Evolutionary conservation across 1,140 invertebrate species (phyloP).

Genomic region (Nebria ingens): DNA sequence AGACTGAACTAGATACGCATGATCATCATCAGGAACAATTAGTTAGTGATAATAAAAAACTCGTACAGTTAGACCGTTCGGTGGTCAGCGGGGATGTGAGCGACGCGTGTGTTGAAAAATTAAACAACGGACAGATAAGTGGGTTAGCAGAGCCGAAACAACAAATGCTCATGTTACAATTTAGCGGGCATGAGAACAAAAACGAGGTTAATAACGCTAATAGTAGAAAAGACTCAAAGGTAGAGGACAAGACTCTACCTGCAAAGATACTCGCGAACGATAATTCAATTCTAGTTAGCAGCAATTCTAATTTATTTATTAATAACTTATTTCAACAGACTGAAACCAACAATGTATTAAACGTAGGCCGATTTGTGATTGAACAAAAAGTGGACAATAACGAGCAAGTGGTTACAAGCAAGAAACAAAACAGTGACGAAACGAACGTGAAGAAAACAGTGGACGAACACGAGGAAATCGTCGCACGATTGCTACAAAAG

Average conservation of each 20-base stretch:
- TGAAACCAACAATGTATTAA: neutral
- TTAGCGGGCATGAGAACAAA: constrained; percentile 41
- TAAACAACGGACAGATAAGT: constrained; percentile 13
- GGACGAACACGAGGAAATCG: constrained; percentile 29
- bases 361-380: neutral
- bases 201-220: constrained; percentile 37
- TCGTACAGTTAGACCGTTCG: no score
- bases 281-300: constrained; percentile 2
- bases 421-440: neutral
- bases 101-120: constrained; percentile 39
- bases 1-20: constrained; percentile 5
- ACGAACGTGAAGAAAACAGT: neutral
- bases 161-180: constrained; percentile 21
- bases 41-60: constrained; percentile 27
- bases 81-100: constrained; percentile 40
- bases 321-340: constrained; percentile 9
- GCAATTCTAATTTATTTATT: constrained; percentile 8
- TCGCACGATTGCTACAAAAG: constrained; percentile 29
- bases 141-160: neutral
- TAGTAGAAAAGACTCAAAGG: constrained; percentile 34
- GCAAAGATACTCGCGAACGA: constrained; percentile 27
- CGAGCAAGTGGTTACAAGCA: neutral
- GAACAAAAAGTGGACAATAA: constrained; percentile 4
- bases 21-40: neutral
- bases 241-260: constrained; percentile 38